phyloP scores from a whole-genome alignment of 2,888 invertebrate genomes.

The Idaea aversata region DNA sequence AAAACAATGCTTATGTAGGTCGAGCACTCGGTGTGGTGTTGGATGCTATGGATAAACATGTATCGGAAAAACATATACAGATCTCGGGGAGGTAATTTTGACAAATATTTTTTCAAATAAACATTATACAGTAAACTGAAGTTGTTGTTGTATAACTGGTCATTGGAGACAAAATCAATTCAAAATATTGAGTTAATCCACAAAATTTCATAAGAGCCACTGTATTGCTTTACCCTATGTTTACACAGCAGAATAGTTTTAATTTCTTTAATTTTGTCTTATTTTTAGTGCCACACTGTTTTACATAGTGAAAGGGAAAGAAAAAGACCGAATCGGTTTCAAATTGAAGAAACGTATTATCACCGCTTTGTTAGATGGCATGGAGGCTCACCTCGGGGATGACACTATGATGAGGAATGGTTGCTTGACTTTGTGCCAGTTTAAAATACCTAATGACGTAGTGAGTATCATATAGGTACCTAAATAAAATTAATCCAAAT shows the following conservation, averaged over 20 bases:
- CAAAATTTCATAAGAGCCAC: too few species aligned
- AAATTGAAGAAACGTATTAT: conserved; percentile 90
- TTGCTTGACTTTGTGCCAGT: conserved; percentile 95
- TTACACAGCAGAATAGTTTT: not conserved
- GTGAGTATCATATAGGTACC: conserved; percentile 73
- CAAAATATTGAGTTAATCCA: not conserved
- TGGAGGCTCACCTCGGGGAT: conserved; percentile 91
- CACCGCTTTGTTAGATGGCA: conserved; percentile 90
- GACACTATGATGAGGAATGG: conserved; percentile 98
- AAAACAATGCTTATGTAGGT: conserved; percentile 87
- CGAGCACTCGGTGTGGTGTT: conserved; percentile 90
- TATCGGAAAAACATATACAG: conserved; percentile 93
- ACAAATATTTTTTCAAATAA: not conserved
- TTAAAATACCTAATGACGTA: conserved; percentile 96
- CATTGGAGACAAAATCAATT: not conserved
- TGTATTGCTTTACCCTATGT: too few species aligned
- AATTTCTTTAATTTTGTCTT: not conserved
- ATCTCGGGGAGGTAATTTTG: conserved; percentile 90
- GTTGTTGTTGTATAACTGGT: not conserved
- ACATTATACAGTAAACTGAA: not conserved
- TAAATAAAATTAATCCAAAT: not conserved
- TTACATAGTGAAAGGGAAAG: conserved; percentile 95
- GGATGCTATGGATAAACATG: conserved; percentile 93
- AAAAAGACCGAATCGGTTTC: conserved; percentile 86
- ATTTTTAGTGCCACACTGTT: conserved; percentile 91